Evolutionary conservation across 2,113 vertebrate species (phyloP).

Genomic region (Leptosomus discolor): DNA sequence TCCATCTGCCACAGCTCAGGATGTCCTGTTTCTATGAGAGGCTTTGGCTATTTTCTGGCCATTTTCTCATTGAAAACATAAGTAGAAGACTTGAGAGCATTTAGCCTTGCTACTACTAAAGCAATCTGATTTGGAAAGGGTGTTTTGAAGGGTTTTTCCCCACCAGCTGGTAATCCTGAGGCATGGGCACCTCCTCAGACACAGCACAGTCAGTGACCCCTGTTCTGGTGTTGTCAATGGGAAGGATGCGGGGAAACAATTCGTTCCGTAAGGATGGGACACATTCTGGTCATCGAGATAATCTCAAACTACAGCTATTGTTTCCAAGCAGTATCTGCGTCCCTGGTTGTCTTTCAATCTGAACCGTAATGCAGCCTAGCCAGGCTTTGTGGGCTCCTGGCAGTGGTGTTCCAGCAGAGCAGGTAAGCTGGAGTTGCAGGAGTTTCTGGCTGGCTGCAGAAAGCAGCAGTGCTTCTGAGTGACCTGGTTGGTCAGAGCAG

Average conservation of each 20-base stretch:
- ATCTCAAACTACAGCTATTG: neutral
- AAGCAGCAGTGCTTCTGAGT: neutral
- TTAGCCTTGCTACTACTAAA: neutral
- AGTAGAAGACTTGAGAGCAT: neutral
- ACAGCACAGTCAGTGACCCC: neutral
- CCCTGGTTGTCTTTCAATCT: neutral
- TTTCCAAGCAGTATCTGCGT: neutral
- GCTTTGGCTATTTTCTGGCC: neutral
- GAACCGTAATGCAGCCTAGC: neutral
- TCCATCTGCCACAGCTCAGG: conserved; percentile 41
- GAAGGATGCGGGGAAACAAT: neutral
- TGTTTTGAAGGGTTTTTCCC: neutral
- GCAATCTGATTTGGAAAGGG: neutral
- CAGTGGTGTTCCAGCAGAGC: neutral
- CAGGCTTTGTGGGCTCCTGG: neutral
- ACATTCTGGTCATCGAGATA: neutral
- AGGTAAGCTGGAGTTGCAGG: neutral
- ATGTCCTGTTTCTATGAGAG: conserved; percentile 58
- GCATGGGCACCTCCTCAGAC: neutral
- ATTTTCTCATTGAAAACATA: conserved; percentile 1
- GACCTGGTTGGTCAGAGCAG: neutral
- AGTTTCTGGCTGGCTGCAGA: neutral
- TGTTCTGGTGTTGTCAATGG: neutral
- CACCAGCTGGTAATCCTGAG: neutral
- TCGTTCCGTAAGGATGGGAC: neutral